These are phyloP conservation scores for Myotis yumanensis DNA, from an alignment of 2,113 vertebrate genomes.

Conservation along the genomic window DNA sequence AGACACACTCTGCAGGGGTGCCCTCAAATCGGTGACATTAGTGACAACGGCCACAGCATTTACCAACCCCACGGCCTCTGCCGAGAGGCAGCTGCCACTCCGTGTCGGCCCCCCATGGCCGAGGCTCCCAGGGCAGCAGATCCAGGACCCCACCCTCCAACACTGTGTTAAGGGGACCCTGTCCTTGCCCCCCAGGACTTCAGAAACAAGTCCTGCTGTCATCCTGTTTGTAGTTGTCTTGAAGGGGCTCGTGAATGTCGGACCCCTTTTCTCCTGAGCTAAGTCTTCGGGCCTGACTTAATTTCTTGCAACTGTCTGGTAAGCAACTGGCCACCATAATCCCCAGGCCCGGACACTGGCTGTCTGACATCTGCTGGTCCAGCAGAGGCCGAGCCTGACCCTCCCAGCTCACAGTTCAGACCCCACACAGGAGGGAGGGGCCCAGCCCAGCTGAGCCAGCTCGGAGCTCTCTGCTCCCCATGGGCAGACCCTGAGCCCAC, in stretches of 20 bases:
- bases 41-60: neutral
- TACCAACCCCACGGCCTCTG: neutral
- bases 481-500: accelerated
- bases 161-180: neutral
- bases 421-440: neutral
- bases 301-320: accelerated
- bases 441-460: no score
- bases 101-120: neutral
- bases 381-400: neutral
- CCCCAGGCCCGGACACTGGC: neutral
- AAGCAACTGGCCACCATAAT: accelerated
- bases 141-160: neutral
- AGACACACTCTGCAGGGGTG: neutral
- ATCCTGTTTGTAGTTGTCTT: accelerated
- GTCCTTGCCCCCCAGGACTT: no score
- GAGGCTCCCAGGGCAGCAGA: neutral
- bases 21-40: neutral
- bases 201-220: neutral
- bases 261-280: neutral
- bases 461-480: neutral
- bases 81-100: neutral
- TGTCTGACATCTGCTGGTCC: neutral
- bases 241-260: neutral
- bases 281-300: neutral
- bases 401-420: neutral